Percentiles rank a stretch among this genome's conserved stretches.
These are phyloP conservation scores for Rhagonycha lutea DNA, from an alignment of 2,888 invertebrate species.

Conservation along the genomic window DNA sequence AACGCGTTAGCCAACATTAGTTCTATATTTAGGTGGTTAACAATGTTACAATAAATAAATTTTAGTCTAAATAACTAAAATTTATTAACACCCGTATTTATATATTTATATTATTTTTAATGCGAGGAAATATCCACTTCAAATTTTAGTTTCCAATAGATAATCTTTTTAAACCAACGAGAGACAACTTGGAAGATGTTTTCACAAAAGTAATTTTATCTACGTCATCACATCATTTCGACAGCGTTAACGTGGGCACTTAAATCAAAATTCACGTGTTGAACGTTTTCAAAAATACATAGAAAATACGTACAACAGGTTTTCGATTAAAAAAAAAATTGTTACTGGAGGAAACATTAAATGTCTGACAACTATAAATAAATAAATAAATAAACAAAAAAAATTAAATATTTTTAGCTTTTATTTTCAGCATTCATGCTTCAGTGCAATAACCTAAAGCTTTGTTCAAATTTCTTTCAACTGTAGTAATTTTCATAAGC, in stretches of 20 bases:
- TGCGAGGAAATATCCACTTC: no score
- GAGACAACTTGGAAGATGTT: background rate
- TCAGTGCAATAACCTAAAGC: slow-evolving; percentile 22
- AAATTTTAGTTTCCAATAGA: background rate
- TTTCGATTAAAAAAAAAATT: background rate
- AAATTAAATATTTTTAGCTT: slow-evolving; percentile 7
- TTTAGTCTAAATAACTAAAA: background rate
- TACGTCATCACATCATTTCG: background rate
- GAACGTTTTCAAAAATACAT: background rate
- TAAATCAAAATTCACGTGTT: background rate
- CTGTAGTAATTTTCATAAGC: slow-evolving; percentile 1
- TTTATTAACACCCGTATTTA: background rate
- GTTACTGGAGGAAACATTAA: background rate
- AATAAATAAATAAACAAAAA: background rate
- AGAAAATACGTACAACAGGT: background rate
- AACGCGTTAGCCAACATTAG: slow-evolving; percentile 14
- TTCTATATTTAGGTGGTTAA: slow-evolving; percentile 21
- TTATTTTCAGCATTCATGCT: slow-evolving; percentile 8
- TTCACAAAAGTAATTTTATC: background rate
- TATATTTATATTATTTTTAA: no score
- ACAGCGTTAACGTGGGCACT: background rate
- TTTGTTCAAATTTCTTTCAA: slow-evolving; percentile 14
- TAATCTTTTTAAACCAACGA: background rate
- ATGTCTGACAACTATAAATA: background rate
- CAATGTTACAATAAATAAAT: slow-evolving; percentile 11